Percentiles rank a stretch among this genome's conserved stretches.
These are phyloP conservation scores for Miichthys miiuy DNA, from an alignment of 2,797 vertebrate genomes.

Conservation along the genomic window DNA sequence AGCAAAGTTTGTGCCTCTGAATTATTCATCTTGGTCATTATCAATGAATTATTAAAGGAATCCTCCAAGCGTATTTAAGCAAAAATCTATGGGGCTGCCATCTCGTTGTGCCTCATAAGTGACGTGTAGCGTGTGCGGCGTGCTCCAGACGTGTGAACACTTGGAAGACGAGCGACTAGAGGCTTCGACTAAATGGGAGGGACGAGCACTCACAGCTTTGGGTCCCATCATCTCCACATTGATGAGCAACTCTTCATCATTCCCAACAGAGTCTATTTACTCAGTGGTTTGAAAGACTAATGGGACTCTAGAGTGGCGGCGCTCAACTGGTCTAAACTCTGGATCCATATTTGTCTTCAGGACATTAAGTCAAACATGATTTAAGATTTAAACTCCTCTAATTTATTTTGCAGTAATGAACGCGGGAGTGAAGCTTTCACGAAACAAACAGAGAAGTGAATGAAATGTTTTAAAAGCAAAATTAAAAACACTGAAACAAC, in stretches of 20 bases:
- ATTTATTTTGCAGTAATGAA: conserved; percentile 36
- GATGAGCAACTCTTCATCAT: conserved; percentile 75
- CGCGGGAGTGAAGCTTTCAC: conserved; percentile 3
- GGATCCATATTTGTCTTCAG: conserved; percentile 50
- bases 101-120: conserved; percentile 83
- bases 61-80: conserved; percentile 86
- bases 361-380: conserved; percentile 35
- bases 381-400: conserved; percentile 33
- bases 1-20: conserved; percentile 85
- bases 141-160: conserved; percentile 77
- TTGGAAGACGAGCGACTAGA: conserved; percentile 62
- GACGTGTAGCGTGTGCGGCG: conserved; percentile 71
- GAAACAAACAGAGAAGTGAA: conserved; percentile 26
- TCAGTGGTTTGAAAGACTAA: conserved; percentile 64
- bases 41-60: conserved; percentile 89
- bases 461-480: conserved; percentile 26
- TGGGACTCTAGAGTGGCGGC: conserved; percentile 35
- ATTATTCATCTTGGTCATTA: conserved; percentile 89
- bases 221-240: conserved; percentile 74
- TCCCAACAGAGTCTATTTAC: conserved; percentile 71
- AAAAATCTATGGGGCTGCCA: conserved; percentile 87
- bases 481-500: conserved; percentile 25
- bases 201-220: conserved; percentile 68
- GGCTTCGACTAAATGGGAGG: conserved; percentile 56
- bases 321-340: conserved; percentile 27